Evolutionary conservation across 2,113 vertebrate species (phyloP).

Genomic region (Spea multiplicata): DNA sequence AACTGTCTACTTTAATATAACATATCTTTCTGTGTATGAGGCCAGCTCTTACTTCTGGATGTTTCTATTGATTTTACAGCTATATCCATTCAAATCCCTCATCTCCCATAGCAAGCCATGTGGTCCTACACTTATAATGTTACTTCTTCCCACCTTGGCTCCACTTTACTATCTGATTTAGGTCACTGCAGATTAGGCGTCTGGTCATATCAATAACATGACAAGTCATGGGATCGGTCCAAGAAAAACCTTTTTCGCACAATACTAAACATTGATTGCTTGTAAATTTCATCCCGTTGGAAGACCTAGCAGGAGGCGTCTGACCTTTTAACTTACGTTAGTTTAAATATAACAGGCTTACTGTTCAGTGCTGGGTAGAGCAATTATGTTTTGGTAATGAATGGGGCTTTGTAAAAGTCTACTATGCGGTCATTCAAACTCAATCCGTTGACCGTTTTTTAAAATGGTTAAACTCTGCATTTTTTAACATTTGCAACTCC

Average conservation of each 20-base stretch:
- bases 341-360: slow-evolving; percentile 62
- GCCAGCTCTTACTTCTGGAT: too few relatives aligned
- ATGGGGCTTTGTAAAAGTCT: slow-evolving; percentile 50
- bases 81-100: slow-evolving; percentile 18
- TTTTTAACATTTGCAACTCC: too few relatives aligned
- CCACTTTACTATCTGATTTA: not conserved
- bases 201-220: slow-evolving; percentile 31
- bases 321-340: slow-evolving; percentile 64
- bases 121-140: slow-evolving; percentile 12
- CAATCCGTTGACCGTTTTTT: slow-evolving; percentile 60
- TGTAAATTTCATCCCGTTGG: slow-evolving; percentile 55
- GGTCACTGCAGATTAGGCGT: slow-evolving; percentile 12
- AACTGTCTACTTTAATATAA: too few relatives aligned
- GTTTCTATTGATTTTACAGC: too few relatives aligned
- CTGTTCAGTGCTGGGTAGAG: slow-evolving; percentile 58
- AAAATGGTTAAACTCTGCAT: slow-evolving; percentile 35
- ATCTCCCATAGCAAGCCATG: slow-evolving; percentile 13
- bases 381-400: slow-evolving; percentile 58
- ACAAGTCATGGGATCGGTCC: slow-evolving; percentile 34
- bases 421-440: slow-evolving; percentile 67
- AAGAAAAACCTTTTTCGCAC: slow-evolving; percentile 48
- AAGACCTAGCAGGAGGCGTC: slow-evolving; percentile 53
- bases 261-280: slow-evolving; percentile 50
- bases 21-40: too few relatives aligned
- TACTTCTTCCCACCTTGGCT: slow-evolving; percentile 10